These are phyloP conservation scores for Brachionus paranguensis DNA, from an alignment of 1,140 invertebrate species.

Conservation along the genomic window DNA sequence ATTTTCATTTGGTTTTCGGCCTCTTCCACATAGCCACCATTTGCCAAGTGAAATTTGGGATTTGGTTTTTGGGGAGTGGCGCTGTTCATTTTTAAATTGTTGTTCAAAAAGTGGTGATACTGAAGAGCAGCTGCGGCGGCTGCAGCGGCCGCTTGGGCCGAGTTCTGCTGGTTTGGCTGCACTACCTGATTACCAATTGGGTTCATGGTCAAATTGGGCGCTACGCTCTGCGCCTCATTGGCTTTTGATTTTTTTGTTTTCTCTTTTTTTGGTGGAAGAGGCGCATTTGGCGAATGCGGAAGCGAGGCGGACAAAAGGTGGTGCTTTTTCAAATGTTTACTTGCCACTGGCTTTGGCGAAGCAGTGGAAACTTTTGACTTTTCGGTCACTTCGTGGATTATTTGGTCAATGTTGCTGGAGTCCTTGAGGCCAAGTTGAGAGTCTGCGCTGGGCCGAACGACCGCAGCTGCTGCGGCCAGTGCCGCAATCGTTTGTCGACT, in stretches of 20 bases:
- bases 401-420: neutral
- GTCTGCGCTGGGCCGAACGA: neutral
- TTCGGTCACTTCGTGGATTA: neutral
- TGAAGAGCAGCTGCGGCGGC: conserved; percentile 25
- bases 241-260: neutral
- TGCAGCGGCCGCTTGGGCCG: neutral
- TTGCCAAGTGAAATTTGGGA: neutral
- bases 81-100: neutral
- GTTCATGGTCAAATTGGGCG: neutral
- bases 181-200: neutral
- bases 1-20: neutral
- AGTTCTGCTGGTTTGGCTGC: neutral
- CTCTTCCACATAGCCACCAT: conserved; percentile 2
- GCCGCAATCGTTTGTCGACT: conserved; percentile 30
- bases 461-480: conserved; percentile 13
- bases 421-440: neutral
- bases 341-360: neutral
- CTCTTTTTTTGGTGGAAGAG: neutral
- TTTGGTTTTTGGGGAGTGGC: neutral
- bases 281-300: neutral
- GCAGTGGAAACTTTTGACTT: neutral
- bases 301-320: conserved; percentile 7
- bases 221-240: neutral
- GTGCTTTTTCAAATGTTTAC: neutral
- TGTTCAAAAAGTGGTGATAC: conserved; percentile 31